A percentile compares a stretch with the other conserved stretches of the same genome.
These are phyloP conservation scores for Chrysodeixis includens DNA, from an alignment of 2,888 invertebrate genomes.

Conservation along the genomic window DNA sequence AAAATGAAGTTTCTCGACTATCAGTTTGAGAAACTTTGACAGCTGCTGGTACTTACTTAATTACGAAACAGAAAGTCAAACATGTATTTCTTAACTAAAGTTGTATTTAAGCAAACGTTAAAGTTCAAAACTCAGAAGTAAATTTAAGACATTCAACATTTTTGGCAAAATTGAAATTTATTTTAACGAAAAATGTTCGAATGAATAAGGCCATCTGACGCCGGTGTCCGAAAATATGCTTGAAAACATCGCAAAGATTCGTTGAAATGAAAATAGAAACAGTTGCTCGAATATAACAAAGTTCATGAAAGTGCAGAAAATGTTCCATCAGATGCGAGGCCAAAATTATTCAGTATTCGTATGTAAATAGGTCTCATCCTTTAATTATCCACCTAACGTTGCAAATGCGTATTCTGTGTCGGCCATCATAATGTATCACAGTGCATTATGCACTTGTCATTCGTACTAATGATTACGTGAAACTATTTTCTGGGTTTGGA, in stretches of 20 bases:
- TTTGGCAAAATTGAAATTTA: neutral
- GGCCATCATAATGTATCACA: slow-evolving; percentile 30
- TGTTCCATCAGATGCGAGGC: slow-evolving; percentile 14
- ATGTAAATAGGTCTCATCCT: slow-evolving; percentile 28
- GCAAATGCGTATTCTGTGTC: slow-evolving; percentile 41
- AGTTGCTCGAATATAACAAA: slow-evolving; percentile 42
- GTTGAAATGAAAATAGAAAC: slow-evolving; percentile 38
- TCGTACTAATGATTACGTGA: slow-evolving; percentile 11
- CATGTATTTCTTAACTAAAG: neutral
- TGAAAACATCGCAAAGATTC: slow-evolving; percentile 40
- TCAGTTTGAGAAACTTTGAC: neutral
- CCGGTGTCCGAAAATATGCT: slow-evolving; percentile 33
- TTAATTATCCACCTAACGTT: slow-evolving; percentile 34
- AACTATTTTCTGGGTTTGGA: slow-evolving; percentile 19
- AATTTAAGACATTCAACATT: neutral
- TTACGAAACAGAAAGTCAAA: slow-evolving; percentile 3
- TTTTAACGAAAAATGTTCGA: slow-evolving; percentile 11
- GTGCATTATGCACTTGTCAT: slow-evolving; percentile 21
- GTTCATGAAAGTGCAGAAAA: slow-evolving; percentile 20
- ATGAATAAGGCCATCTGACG: slow-evolving; percentile 36
- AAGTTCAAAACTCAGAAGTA: neutral
- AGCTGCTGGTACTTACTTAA: neutral
- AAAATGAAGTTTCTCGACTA: neutral
- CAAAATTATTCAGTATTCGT: slow-evolving; percentile 16
- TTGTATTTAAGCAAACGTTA: neutral